A percentile compares a stretch with the other conserved stretches of the same genome.
phyloP scores from a whole-genome alignment of 1,140 invertebrate genomes.

The Chrysoperla carnea region DNA sequence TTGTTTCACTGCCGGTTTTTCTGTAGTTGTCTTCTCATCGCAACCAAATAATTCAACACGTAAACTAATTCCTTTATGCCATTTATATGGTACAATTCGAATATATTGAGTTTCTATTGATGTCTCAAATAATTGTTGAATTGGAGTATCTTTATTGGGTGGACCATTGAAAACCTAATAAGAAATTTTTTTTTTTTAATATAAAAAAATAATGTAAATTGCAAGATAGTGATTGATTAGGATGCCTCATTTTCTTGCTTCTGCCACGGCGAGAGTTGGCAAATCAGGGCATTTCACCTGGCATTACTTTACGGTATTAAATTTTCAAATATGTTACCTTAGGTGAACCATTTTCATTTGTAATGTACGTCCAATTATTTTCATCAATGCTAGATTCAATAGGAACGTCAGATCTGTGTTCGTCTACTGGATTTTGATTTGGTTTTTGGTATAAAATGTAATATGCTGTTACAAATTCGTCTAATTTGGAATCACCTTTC shows the following conservation, averaged over 20 bases:
- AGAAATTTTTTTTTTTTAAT: neutral
- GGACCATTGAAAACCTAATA: conserved; percentile 51
- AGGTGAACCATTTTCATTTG: conserved; percentile 18
- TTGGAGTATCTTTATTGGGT: conserved; percentile 32
- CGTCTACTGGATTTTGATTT: too few relatives aligned
- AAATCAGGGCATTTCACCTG: too few relatives aligned
- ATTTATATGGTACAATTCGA: conserved; percentile 44
- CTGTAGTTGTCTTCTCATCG: conserved; percentile 24
- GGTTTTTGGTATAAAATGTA: conserved; percentile 33
- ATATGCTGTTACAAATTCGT: conserved; percentile 60
- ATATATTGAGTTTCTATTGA: conserved; percentile 46
- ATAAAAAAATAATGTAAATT: conserved; percentile 2
- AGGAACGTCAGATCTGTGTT: too few relatives aligned
- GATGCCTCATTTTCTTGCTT: too few relatives aligned
- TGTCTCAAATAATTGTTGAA: conserved; percentile 41
- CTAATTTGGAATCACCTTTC: conserved; percentile 40
- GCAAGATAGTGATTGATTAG: too few relatives aligned
- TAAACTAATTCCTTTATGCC: conserved; percentile 47
- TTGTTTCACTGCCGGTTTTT: conserved; percentile 10
- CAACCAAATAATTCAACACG: conserved; percentile 53
- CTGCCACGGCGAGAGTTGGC: too few relatives aligned
- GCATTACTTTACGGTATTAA: too few relatives aligned
- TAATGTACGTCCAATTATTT: conserved; percentile 31
- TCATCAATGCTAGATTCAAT: conserved; percentile 33
- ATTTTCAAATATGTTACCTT: conserved; percentile 14